Base-by-base conservation (phyloP, 2,888 invertebrate species). In the Phyto melanocephala region DNA sequence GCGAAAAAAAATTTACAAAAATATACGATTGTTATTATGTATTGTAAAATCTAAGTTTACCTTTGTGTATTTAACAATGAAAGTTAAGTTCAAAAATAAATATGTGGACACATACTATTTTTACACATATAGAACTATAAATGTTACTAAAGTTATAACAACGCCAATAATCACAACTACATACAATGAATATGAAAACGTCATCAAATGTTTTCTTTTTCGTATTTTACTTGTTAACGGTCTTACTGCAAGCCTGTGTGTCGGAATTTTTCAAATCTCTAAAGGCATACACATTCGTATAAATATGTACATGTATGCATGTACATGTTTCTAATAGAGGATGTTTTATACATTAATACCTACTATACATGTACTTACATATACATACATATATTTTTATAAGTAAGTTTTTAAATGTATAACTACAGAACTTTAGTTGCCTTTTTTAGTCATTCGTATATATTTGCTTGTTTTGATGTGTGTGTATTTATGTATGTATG, bases 1-100 rank as follows among this genome's bases (percentile, higher is more conserved):
- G 15, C 20, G n/a, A 15, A 17, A 28, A 17, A 45, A 20, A 33
- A 33, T 15, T 2, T 11, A 37, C 13, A 42, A 42, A 62, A 42
- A 40, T 62, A 20, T 45, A 65, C 22, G 13, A 42, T 56, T 60
- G 17, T 40, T 60, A n/a, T 60, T 40, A n/a, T n/a, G n/a, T n/a
- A 40, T 28, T 52, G 52, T 37, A 20, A 67, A 47, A 60, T 60
- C 58, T 50, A 50, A 50, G 37, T 24, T 60, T 60, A 60, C 60
- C 50, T 71, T 35, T 24, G 71, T 60, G 60, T 37, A 60, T 60
- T 71, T 50, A 71, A 60, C 45, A 71, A 71, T 40, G 42, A 56
- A 68, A 54, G 35, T 40, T 28, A 52, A 68, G 47, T 50, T 28
- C 0, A 60, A 60, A 40, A 4, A 17, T 0, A 5, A 45, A 28